These are phyloP conservation scores for Parazoanthus atlanticus DNA, from an alignment of 92 coral and sea anemone species.

Conservation along the genomic window DNA sequence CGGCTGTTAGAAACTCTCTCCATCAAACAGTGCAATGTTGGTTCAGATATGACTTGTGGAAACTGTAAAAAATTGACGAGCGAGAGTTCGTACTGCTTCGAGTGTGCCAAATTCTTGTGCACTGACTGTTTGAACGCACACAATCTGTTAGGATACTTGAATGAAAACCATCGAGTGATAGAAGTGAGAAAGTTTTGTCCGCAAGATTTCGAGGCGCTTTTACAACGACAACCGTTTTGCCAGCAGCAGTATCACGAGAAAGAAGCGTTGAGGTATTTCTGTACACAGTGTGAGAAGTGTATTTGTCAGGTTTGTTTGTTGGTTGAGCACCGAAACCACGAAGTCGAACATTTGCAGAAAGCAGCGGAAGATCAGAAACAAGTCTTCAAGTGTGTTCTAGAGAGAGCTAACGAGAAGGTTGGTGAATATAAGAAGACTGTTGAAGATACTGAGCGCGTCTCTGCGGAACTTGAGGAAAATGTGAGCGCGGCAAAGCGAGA, in stretches of 20 bases:
- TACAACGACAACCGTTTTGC: too few species aligned
- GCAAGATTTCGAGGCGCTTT: neutral
- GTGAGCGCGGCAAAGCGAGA: neutral
- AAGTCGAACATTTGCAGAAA: neutral
- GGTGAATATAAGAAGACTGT: neutral
- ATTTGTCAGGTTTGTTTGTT: neutral
- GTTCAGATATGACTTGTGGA: neutral
- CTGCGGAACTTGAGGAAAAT: neutral
- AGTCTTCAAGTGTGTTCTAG: neutral
- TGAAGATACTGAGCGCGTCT: neutral
- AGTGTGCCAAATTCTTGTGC: neutral
- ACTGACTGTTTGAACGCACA: neutral
- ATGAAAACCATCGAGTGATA: neutral
- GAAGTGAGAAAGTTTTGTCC: too few species aligned
- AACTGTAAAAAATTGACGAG: neutral
- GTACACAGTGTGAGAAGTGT: neutral
- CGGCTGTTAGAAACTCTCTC: too few species aligned
- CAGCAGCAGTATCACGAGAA: neutral
- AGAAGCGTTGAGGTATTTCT: neutral
- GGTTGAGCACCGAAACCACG: neutral
- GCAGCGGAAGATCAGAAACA: slow-evolving; percentile 1
- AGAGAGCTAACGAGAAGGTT: neutral
- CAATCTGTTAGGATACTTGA: neutral
- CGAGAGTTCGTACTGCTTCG: too few species aligned
- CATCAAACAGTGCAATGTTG: neutral